A percentile compares a stretch with the other conserved stretches of the same genome.
Conservation (phyloP, 2,797 vertebrate genomes). For the Kryptopterus vitreolus region DNA sequence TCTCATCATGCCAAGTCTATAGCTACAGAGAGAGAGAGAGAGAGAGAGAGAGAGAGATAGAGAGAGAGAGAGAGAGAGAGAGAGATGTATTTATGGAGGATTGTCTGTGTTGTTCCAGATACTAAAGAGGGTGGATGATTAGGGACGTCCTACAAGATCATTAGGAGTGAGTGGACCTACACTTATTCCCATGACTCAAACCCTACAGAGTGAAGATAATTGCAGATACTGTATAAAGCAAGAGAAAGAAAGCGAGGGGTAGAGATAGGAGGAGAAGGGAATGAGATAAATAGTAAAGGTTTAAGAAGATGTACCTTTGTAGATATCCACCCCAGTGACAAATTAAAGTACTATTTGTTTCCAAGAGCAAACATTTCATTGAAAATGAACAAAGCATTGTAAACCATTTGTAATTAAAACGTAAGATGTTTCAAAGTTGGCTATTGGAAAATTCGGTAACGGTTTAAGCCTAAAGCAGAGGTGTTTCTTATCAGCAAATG, state of each 20-base stretch:
- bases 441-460: not conserved
- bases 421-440: not conserved
- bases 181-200: constrained; percentile 60
- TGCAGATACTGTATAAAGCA: constrained; percentile 43
- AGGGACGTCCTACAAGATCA: constrained; percentile 63
- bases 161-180: constrained; percentile 55
- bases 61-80: too few relatives aligned
- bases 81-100: constrained; percentile 64
- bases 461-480: not conserved
- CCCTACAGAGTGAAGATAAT: constrained; percentile 58
- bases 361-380: too few relatives aligned
- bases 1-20: constrained; percentile 58
- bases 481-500: not conserved
- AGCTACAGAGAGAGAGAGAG: constrained; percentile 55
- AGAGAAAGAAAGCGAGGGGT: not conserved
- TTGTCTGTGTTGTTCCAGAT: constrained; percentile 69
- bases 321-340: not conserved
- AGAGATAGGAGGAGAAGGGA: not conserved
- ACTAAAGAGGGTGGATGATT: constrained; percentile 52
- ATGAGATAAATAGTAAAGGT: not conserved
- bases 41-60: too few relatives aligned
- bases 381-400: not conserved
- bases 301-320: not conserved
- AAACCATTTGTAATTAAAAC: not conserved
- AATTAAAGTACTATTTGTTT: not conserved